Base-by-base conservation (phyloP, 2,888 invertebrate genomes). In the Lymantria monacha region DNA sequence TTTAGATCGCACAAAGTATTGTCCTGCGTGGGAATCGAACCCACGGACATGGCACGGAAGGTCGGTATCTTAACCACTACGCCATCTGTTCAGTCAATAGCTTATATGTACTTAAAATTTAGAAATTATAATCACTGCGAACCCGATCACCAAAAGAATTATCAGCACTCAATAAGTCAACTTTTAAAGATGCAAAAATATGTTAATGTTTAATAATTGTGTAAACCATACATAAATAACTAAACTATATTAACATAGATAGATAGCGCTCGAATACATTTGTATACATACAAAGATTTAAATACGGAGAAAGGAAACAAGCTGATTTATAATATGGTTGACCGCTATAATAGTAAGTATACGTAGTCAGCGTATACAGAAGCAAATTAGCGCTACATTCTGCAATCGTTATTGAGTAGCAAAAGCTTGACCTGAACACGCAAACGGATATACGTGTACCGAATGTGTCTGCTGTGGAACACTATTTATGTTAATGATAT, bases 401-500 rank as follows among this genome's bases (percentile, higher is more conserved):
- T 65, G 68, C 63, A 70, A 73, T 72, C 62, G 72, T 74, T 74
- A 72, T 68, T 61, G 63, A 65, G 57, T 57, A 57, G 60, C 55
- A 52, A 66, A 66, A 63, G 61, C 65, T 69, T 76, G 78, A 78
- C 78, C 77, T 70, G 70, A 76, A 74, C 76, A 72, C 70, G 74
- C 73, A 74, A 76, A 70, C 74, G 65, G 72, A 74, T 69, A 70
- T 76, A 81, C 79, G 77, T 79, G 80, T 76, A 81, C 79, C 83
- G 83, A 84, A 84, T 86, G 83, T 75, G 72, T 79, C 79, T 73
- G 79, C 79, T 74, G 72, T 78, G 68, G 75, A 70, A 78, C 73
- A 84, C 82, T 83, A 82, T 86, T 86, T 86, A 87, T 87, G 85
- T 84, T 87, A 87, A 87, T 87, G 84, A 83, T 87, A 84, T 83